Evolutionary conservation across 2,797 vertebrate genomes (phyloP).

Genomic region (Chelidonichthys spinosus): DNA sequence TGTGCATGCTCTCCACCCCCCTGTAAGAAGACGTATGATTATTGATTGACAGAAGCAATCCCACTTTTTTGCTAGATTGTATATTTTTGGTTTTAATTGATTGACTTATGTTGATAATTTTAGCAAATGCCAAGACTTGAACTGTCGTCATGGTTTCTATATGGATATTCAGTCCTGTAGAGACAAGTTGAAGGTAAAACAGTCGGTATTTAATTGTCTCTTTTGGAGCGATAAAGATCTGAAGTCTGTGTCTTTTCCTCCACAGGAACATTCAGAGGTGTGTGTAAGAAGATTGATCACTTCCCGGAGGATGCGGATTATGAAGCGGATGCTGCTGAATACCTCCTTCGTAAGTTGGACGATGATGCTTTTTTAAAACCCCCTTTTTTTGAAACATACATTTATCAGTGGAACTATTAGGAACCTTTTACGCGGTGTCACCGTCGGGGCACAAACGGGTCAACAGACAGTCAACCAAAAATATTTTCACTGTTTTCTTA

Average conservation of each 20-base stretch:
- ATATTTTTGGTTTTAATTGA: background rate
- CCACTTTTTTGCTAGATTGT: background rate
- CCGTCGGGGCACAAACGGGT: background rate
- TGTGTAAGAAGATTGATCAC: constrained; percentile 99
- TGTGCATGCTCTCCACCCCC: constrained; percentile 12
- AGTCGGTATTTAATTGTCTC: constrained; percentile 1
- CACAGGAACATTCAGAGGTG: constrained; percentile 94
- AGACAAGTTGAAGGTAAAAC: background rate
- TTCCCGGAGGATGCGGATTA: constrained; percentile 98
- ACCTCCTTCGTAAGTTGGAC: constrained; percentile 91
- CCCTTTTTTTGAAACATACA: background rate
- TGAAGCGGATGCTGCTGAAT: constrained; percentile 96
- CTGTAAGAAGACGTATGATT: constrained; percentile 1
- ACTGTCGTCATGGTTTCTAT: background rate
- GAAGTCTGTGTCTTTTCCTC: constrained; percentile 52
- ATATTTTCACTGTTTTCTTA: background rate
- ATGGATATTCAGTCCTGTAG: background rate
- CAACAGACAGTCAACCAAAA: background rate
- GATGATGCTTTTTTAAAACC: background rate
- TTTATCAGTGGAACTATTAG: background rate
- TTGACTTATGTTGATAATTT: background rate
- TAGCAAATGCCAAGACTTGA: background rate
- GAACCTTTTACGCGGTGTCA: background rate
- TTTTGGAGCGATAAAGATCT: background rate
- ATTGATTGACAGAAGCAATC: constrained; percentile 6